Evolutionary conservation across 2,113 vertebrate species (phyloP).

Genomic region (Leptobrachium leishanense): DNA sequence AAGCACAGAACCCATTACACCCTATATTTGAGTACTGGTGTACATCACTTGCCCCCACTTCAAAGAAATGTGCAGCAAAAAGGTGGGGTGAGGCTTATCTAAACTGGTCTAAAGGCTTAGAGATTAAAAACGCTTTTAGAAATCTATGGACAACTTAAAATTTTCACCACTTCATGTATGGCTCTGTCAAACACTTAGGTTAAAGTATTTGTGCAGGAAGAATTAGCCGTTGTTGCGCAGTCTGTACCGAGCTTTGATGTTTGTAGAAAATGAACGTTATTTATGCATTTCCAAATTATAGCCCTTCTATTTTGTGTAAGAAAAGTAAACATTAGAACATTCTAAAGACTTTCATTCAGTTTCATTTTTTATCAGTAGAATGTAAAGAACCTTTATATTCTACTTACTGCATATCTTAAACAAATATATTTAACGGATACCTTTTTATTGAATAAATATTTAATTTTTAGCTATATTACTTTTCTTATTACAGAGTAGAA

Average conservation of each 20-base stretch:
- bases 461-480: too few relatives aligned
- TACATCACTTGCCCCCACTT: conserved; percentile 9
- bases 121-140: background rate
- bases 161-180: conserved; percentile 46
- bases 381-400: background rate
- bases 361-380: conserved; percentile 12
- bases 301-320: conserved; percentile 10
- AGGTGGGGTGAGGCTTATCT: background rate
- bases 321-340: conserved; percentile 22
- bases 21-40: background rate
- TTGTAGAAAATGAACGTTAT: conserved; percentile 12
- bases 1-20: conserved; percentile 1
- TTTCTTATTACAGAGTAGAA: too few relatives aligned
- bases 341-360: conserved; percentile 13
- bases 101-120: background rate
- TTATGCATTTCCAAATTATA: conserved; percentile 35
- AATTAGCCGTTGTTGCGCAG: conserved; percentile 33
- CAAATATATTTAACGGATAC: conserved; percentile 15
- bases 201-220: conserved; percentile 45
- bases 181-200: conserved; percentile 47
- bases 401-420: background rate
- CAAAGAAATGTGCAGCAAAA: conserved; percentile 15
- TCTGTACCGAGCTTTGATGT: conserved; percentile 40
- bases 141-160: conserved; percentile 28
- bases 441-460: background rate